Conservation (phyloP, 2,888 invertebrate species). For the Pyrochroa serraticornis region DNA sequence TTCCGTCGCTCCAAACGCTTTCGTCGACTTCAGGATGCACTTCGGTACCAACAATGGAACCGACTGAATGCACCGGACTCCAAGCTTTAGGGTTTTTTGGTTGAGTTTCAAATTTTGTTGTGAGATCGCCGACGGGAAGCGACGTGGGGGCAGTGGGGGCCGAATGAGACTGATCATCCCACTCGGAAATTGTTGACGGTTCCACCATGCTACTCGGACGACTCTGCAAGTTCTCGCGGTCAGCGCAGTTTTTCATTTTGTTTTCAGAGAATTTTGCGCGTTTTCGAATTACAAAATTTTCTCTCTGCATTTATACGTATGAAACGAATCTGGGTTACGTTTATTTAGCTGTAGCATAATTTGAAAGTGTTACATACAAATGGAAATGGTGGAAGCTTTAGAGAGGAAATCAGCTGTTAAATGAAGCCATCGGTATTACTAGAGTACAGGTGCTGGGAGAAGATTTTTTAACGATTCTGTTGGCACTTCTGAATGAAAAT, state of each 20-base stretch:
- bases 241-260: no score
- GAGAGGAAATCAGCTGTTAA: constrained; percentile 6
- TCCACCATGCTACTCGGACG: constrained; percentile 63
- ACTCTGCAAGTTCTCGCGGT: constrained; percentile 47
- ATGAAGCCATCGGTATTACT: background rate
- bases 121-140: constrained; percentile 63
- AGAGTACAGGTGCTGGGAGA: no score
- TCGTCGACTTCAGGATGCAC: constrained; percentile 87
- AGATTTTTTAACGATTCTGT: no score
- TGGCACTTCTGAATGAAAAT: no score
- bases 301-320: no score
- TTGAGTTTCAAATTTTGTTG: constrained; percentile 73
- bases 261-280: no score
- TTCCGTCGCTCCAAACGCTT: constrained; percentile 74
- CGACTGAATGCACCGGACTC: constrained; percentile 88
- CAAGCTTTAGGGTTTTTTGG: constrained; percentile 83
- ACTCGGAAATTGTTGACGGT: constrained; percentile 62
- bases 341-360: no score
- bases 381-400: background rate
- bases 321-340: no score
- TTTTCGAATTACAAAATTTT: no score
- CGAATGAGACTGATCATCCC: constrained; percentile 75
- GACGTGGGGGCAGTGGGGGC: constrained; percentile 73
- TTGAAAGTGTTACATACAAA: background rate
- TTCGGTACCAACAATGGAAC: constrained; percentile 82